Evolutionary conservation across 2,113 vertebrate genomes (phyloP).

Genomic region (Equus przewalskii): DNA sequence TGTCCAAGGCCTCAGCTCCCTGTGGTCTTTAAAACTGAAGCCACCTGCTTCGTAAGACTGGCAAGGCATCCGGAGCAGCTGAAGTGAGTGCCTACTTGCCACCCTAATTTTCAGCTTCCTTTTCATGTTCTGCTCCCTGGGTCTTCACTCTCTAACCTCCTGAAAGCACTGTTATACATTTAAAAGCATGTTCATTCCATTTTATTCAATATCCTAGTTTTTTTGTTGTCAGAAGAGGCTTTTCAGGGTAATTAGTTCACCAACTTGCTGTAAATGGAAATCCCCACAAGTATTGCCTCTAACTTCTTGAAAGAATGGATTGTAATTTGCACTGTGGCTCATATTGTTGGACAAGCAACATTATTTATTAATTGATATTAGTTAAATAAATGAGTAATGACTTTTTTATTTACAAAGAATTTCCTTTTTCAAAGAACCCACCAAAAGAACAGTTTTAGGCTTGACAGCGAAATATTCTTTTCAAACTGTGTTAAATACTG

Average conservation of each 20-base stretch:
- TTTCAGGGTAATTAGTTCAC: not conserved
- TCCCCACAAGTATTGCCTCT: not conserved
- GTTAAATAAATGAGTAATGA: conserved; percentile 11
- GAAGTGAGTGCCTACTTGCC: not conserved
- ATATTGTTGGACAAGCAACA: not conserved
- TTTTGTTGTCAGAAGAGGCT: not conserved
- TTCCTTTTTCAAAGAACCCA: conserved; percentile 30
- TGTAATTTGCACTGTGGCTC: conserved; percentile 12
- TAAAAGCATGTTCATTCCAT: not conserved
- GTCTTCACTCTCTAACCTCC: conserved; percentile 13
- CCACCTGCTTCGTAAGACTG: not conserved
- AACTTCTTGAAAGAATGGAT: conserved; percentile 14
- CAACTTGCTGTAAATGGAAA: conserved; percentile 25
- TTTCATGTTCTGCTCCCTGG: not conserved
- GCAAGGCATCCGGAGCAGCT: not conserved
- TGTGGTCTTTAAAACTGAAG: conserved; percentile 34
- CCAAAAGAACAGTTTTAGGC: not conserved
- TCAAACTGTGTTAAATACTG: conserved; percentile 49
- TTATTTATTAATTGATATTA: conserved; percentile 29
- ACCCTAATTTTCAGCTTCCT: not conserved
- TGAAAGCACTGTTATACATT: not conserved
- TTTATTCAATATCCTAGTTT: conserved; percentile 15
- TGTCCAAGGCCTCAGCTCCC: not conserved
- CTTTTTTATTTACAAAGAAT: conserved; percentile 32
- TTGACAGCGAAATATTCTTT: not conserved